phyloP scores from a whole-genome alignment of 2,113 vertebrate species.

The Paratilapia polleni region DNA sequence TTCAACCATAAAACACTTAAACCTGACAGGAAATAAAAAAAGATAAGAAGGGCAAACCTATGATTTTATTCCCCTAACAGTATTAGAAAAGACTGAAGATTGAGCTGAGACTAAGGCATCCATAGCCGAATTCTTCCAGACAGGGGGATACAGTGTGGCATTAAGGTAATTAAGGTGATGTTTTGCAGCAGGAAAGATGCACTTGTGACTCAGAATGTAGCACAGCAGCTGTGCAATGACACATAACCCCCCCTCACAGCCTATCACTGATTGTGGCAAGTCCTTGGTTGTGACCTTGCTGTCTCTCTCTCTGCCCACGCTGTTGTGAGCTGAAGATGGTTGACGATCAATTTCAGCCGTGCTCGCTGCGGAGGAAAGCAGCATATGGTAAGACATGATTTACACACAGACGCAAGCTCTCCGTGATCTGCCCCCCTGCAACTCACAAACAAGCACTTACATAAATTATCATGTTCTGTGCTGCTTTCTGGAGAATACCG shows the following conservation, averaged over 20 bases:
- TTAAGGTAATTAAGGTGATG: slow-evolving; percentile 66
- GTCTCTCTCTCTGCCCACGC: slow-evolving; percentile 57
- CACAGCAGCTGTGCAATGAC: slow-evolving; percentile 66
- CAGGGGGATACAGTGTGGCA: slow-evolving; percentile 16
- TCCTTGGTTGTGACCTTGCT: slow-evolving; percentile 78
- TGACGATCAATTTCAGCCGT: slow-evolving; percentile 69
- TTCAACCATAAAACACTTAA: slow-evolving; percentile 62
- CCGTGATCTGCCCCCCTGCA: neutral
- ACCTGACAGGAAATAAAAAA: slow-evolving; percentile 53
- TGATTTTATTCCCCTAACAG: slow-evolving; percentile 33
- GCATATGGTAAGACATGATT: slow-evolving; percentile 70
- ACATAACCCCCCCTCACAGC: slow-evolving; percentile 56
- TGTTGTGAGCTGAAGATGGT: slow-evolving; percentile 53
- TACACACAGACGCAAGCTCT: slow-evolving; percentile 52
- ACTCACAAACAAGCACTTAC: slow-evolving; percentile 57
- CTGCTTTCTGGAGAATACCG: slow-evolving; percentile 10
- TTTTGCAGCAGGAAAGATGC: slow-evolving; percentile 48
- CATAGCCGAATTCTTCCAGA: slow-evolving; percentile 10
- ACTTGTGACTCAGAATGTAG: slow-evolving; percentile 50
- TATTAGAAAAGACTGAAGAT: slow-evolving; percentile 22
- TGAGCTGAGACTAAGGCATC: slow-evolving; percentile 40
- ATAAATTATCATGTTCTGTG: slow-evolving; percentile 61
- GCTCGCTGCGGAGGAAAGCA: slow-evolving; percentile 42
- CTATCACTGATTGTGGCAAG: slow-evolving; percentile 68
- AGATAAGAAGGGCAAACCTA: slow-evolving; percentile 45